Percentiles rank a stretch among this genome's conserved stretches.
phyloP scores from a whole-genome alignment of 2,888 invertebrate species.

The Dichetophora obliterata region DNA sequence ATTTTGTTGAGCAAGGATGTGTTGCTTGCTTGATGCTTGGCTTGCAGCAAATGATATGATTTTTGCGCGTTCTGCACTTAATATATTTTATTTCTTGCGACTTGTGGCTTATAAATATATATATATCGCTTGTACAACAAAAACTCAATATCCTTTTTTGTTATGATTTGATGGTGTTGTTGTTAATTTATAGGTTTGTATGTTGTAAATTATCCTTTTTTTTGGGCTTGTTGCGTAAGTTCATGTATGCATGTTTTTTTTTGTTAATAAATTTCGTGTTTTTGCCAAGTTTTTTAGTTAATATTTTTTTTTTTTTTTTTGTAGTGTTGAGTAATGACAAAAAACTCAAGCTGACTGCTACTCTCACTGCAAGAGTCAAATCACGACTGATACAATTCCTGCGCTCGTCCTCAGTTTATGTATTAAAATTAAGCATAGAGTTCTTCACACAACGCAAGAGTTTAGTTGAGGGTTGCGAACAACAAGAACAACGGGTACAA shows the following conservation, averaged over 20 bases:
- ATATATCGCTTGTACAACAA: too few relatives aligned
- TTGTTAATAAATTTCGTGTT: slow-evolving; percentile 17
- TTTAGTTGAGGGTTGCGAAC: slow-evolving; percentile 27
- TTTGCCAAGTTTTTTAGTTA: slow-evolving; percentile 16
- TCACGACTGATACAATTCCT: slow-evolving; percentile 69
- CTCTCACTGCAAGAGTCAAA: slow-evolving; percentile 67
- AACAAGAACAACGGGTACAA: neutral
- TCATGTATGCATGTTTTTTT: slow-evolving; percentile 41
- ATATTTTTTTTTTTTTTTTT: neutral
- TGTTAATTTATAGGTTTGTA: neutral
- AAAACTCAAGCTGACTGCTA: slow-evolving; percentile 34
- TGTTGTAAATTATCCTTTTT: slow-evolving; percentile 47
- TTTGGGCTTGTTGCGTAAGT: slow-evolving; percentile 39
- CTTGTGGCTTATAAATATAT: neutral
- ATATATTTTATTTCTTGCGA: slow-evolving; percentile 15
- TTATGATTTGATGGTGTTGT: slow-evolving; percentile 8
- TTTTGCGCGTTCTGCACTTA: slow-evolving; percentile 32
- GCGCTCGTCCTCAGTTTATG: slow-evolving; percentile 64
- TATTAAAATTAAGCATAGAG: slow-evolving; percentile 46
- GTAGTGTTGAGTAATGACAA: neutral
- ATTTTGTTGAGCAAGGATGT: slow-evolving; percentile 23
- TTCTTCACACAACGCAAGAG: neutral
- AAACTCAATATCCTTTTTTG: neutral
- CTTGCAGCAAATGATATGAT: slow-evolving; percentile 40
- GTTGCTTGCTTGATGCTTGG: slow-evolving; percentile 28